Conservation (phyloP, 2,888 invertebrate genomes). For the Lypha dubia region DNA sequence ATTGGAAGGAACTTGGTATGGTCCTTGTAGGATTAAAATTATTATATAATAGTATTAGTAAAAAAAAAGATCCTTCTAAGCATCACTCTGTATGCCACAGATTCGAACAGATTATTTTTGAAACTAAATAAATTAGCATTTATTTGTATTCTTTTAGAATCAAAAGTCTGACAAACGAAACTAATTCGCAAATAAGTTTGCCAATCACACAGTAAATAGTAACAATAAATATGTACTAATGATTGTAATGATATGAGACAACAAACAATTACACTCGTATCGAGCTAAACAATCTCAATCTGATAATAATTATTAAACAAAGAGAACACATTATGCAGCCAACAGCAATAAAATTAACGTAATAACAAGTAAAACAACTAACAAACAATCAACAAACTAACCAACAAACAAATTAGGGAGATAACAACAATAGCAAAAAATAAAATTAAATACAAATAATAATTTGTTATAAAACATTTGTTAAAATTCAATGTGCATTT, state of each 20-base stretch:
- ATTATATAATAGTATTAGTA: no score
- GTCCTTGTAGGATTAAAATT: no score
- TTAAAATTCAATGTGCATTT: conserved; percentile 34
- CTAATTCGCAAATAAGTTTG: neutral
- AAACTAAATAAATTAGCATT: no score
- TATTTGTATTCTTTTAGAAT: no score
- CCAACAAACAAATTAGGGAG: neutral
- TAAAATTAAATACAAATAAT: conserved; percentile 12
- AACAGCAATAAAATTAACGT: conserved; percentile 1
- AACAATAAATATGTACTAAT: neutral
- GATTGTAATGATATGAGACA: neutral
- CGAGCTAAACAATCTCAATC: conserved; percentile 12
- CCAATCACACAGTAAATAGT: neutral
- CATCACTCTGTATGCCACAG: no score
- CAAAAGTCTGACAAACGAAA: neutral
- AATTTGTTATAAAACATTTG: conserved; percentile 37
- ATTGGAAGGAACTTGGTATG: no score
- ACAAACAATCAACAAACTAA: neutral
- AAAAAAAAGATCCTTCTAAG: no score
- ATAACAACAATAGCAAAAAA: conserved; percentile 32
- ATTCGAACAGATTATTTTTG: no score
- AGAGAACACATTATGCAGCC: neutral
- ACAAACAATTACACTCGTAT: neutral
- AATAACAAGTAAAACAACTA: neutral
- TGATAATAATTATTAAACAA: conserved; percentile 28